Evolutionary conservation across 2,888 invertebrate species (phyloP).

Genomic region (Rhagophthalmus giganteus): DNA sequence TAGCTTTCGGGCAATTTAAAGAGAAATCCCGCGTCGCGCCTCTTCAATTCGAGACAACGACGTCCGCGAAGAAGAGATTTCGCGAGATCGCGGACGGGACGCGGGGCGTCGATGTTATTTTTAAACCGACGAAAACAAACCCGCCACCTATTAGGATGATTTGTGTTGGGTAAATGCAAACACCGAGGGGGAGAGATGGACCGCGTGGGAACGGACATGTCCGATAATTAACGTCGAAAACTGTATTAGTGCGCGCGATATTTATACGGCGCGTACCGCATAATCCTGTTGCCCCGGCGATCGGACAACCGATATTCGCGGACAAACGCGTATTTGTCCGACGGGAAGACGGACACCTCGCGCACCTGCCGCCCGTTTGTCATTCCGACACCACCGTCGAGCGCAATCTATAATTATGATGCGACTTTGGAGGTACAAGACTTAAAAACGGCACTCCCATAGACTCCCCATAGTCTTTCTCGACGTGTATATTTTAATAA

Average conservation of each 20-base stretch:
- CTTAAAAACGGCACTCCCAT: not conserved
- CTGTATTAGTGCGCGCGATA: conserved; percentile 39
- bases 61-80: no score
- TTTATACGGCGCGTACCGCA: no score
- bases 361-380: conserved; percentile 42
- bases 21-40: conserved; percentile 9
- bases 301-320: conserved; percentile 29
- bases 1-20: conserved; percentile 24
- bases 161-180: conserved; percentile 30
- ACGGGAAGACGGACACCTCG: conserved; percentile 36
- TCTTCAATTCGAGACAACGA: no score
- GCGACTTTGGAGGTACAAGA: conserved; percentile 5
- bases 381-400: conserved; percentile 32
- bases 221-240: conserved; percentile 41
- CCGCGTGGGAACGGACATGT: conserved; percentile 34
- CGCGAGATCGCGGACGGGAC: no score
- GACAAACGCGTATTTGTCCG: conserved; percentile 35
- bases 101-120: conserved; percentile 18
- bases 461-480: conserved; percentile 7
- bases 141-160: conserved; percentile 32
- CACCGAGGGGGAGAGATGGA: conserved; percentile 33
- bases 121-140: conserved; percentile 23
- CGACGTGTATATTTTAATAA: no score
- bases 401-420: conserved; percentile 20
- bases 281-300: conserved; percentile 24